Evolutionary conservation across 2,888 invertebrate genomes (phyloP), one percentile per base, ranked within the genome.

Genomic region (Phragmatobia fuliginosa): DNA sequence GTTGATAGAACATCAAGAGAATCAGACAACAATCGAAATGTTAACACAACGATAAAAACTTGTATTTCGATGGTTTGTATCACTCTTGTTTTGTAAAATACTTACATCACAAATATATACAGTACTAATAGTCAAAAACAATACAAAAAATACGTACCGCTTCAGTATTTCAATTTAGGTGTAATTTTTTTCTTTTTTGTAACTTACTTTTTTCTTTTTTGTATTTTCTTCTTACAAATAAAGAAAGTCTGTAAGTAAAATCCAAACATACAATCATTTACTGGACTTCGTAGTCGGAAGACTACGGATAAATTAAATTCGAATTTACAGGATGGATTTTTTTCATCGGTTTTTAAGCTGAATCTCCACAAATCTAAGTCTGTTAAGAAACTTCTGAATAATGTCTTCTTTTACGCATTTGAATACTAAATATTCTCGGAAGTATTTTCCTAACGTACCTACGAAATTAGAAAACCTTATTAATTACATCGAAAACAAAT

Each of bases 11-110:
- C 74, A 85, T 88, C 87, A 72, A 86, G 84, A 81, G 86, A 81
- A 83, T 85, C 86, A 84, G 91, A 92, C 91, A 91, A 92, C 92
- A 92, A 93, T 93, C 92, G 92, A 90, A 92, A 90, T 90, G 89
- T 89, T 88, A 90, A 90, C 89, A 91, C 85, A 79, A 84, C 76
- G 84, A 88, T 78, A 91, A 90, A 86, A 87, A 86, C 69, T 72
- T 73, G 79, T 83, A 76, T 83, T 76, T 62, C 71, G 65, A 67
- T 62, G 66, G 70, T 79, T 79, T 49, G 61, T 66, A 76, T 58
- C 82, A 77, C 74, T 76, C 71, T 74, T 68, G 69, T 68, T 73
- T 77, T 25, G 60, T 61, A 67, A 66, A 38, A 75, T 71, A 62
- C 52, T 68, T 65, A 68, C 72, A 58, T 76, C 75, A 61, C 59